A percentile compares a stretch with the other conserved stretches of the same genome.
phyloP scores from a whole-genome alignment of 2,113 vertebrate genomes.

The Cavia porcellus region DNA sequence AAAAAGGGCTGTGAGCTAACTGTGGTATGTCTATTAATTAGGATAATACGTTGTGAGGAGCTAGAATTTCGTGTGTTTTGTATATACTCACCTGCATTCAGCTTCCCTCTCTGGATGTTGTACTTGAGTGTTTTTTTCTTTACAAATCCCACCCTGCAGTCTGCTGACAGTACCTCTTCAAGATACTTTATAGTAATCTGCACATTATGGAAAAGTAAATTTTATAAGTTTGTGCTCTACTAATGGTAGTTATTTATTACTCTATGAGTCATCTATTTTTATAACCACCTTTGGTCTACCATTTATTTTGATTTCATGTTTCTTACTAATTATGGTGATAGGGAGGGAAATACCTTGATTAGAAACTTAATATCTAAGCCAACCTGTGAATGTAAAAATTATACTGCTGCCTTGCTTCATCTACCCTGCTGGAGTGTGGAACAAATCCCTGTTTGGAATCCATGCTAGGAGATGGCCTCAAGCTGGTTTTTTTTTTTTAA shows the following conservation, averaged over 20 bases:
- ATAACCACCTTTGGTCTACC: conserved; percentile 63
- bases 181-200: conserved; percentile 2
- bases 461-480: background rate
- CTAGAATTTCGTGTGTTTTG: conserved; percentile 75
- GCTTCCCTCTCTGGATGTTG: conserved; percentile 26
- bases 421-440: background rate
- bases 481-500: background rate
- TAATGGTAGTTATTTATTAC: conserved; percentile 66
- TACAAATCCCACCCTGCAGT: conserved; percentile 4
- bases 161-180: conserved; percentile 60
- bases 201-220: conserved; percentile 54
- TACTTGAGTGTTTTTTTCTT: conserved; percentile 63
- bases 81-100: conserved; percentile 56
- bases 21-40: conserved; percentile 62
- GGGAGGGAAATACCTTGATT: background rate
- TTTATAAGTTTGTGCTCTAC: conserved; percentile 68
- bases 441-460: background rate
- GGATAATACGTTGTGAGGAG: conserved; percentile 62
- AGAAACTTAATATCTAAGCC: conserved; percentile 20
- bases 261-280: conserved; percentile 70
- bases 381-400: conserved; percentile 75
- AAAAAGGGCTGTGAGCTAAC: conserved; percentile 84
- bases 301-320: conserved; percentile 61
- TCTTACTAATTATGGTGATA: conserved; percentile 49
- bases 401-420: conserved; percentile 64